phyloP scores from a whole-genome alignment of 2,888 invertebrate species.

The Tricholauxania praeusta region DNA sequence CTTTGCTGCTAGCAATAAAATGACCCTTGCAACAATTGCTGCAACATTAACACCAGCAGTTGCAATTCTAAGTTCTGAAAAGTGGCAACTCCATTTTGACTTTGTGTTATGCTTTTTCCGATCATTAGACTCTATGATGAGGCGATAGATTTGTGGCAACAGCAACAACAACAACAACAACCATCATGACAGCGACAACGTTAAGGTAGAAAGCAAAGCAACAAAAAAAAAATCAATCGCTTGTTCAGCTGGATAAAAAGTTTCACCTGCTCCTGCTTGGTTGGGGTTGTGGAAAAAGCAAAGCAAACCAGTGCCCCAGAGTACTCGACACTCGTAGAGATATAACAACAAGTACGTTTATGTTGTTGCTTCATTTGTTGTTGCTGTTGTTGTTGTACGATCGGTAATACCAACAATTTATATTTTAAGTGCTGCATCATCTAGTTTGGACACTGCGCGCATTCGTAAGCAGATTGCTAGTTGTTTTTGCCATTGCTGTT shows the following conservation, averaged over 20 bases:
- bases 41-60: too few relatives aligned
- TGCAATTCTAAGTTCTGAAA: too few relatives aligned
- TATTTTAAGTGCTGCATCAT: constrained; percentile 12
- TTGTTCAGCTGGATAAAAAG: constrained; percentile 30
- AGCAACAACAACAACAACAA: constrained; percentile 36
- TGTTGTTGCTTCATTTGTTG: constrained; percentile 5
- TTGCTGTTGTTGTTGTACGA: constrained; percentile 14
- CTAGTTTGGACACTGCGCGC: constrained; percentile 8
- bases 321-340: too few relatives aligned
- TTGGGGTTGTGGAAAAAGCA: constrained; percentile 13
- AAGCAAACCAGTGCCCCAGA: constrained; percentile 3
- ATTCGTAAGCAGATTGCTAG: constrained; percentile 8
- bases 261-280: constrained; percentile 34
- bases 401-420: constrained; percentile 22
- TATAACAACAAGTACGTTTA: not conserved
- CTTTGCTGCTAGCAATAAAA: too few relatives aligned
- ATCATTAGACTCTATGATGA: constrained; percentile 23
- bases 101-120: not conserved
- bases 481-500: constrained; percentile 14
- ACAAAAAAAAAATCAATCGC: constrained; percentile 8
- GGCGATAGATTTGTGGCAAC: constrained; percentile 37
- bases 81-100: too few relatives aligned
- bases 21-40: too few relatives aligned
- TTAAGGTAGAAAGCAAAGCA: not conserved
- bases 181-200: constrained; percentile 7